These are phyloP conservation scores for Scomberomorus guttatus DNA, from an alignment of 2,797 vertebrate genomes.

Conservation along the genomic window DNA sequence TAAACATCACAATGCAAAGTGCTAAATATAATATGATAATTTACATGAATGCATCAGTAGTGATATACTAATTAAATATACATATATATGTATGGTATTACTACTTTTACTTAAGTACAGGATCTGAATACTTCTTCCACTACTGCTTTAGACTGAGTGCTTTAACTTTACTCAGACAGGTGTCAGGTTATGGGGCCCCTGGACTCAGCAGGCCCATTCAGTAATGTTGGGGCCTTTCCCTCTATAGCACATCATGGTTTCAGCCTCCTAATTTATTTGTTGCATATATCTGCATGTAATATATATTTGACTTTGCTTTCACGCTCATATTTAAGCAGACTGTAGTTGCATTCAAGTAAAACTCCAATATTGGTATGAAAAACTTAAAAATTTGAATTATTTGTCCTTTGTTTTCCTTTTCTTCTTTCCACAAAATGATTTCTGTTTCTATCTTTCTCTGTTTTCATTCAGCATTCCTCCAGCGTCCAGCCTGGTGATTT, in stretches of 20 bases:
- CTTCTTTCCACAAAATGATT: conserved; percentile 4
- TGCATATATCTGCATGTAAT: too few species aligned
- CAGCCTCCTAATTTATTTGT: neutral
- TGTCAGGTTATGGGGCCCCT: too few species aligned
- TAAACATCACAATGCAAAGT: neutral
- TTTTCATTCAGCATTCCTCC: conserved; percentile 36
- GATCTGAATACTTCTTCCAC: too few species aligned
- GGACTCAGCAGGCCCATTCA: too few species aligned
- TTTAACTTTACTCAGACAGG: too few species aligned
- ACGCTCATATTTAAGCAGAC: neutral
- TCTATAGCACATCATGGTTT: neutral
- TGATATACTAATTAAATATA: too few species aligned
- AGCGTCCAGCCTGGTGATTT: conserved; percentile 28
- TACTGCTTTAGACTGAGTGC: too few species aligned
- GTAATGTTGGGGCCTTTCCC: too few species aligned
- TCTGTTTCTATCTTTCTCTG: neutral
- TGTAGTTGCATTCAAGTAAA: neutral
- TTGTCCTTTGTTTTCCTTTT: neutral
- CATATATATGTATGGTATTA: too few species aligned
- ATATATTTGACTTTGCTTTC: too few species aligned
- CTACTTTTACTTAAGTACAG: neutral
- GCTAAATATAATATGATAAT: too few species aligned
- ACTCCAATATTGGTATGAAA: neutral
- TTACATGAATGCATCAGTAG: too few species aligned
- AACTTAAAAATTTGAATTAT: neutral